These are phyloP conservation scores for Microtus oregoni DNA, from an alignment of 2,113 vertebrate genomes.

Conservation along the genomic window DNA sequence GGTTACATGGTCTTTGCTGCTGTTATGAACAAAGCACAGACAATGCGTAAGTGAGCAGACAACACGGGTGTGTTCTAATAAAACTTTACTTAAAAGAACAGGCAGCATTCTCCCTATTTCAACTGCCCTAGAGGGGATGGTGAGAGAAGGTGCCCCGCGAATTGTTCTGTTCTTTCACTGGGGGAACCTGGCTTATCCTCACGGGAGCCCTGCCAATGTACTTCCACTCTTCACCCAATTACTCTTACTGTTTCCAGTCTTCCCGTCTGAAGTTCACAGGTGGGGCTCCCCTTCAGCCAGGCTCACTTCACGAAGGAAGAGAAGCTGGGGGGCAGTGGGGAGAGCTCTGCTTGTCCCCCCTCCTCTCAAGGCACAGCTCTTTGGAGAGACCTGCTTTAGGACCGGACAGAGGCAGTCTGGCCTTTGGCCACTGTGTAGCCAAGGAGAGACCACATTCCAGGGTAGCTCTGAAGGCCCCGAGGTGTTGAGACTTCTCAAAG, in stretches of 20 bases:
- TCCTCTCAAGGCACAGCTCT: background rate
- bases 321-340: background rate
- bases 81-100: background rate
- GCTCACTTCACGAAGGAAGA: background rate
- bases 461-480: background rate
- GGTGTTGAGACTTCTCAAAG: background rate
- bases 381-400: background rate
- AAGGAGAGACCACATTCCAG: background rate
- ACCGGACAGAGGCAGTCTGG: background rate
- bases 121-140: background rate
- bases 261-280: background rate
- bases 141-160: no score
- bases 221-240: background rate
- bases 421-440: background rate
- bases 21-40: background rate
- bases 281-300: no score
- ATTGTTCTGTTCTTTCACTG: background rate
- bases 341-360: no score
- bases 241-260: background rate
- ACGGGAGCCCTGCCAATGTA: fast-evolving
- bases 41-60: background rate
- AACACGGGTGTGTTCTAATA: background rate
- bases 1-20: background rate
- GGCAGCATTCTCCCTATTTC: background rate
- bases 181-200: background rate